Base-by-base conservation (phyloP, 2,113 vertebrate genomes). In the Syngnathus typhle region DNA sequence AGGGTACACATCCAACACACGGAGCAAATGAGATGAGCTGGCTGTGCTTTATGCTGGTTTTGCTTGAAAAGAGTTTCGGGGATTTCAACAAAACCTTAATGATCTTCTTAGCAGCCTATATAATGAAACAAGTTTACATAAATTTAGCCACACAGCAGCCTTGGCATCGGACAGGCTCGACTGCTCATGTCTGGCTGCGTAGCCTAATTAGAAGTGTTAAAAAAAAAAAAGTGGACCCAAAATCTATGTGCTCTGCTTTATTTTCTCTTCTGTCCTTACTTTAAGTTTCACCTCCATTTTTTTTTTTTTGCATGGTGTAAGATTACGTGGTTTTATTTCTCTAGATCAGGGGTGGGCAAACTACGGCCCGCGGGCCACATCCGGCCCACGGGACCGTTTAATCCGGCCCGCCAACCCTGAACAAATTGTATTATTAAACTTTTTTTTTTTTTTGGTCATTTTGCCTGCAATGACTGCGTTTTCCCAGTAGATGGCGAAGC, bases 81-180 rank as follows among this genome's bases (percentile, higher is more conserved):
- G 76, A 32, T 32, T 77, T 78, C 79, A 88, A 77, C 75, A 79
- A 75, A 75, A 81, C 73, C 80, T 82, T 91, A 91, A 91, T 89
- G 84, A 90, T 87, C 78, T 84, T 84, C 88, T 88, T 86, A 83
- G 79, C 83, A 86, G 89, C 84, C 85, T 88, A 88, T 88, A 91
- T 88, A 89, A 91, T 89, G 72, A 82, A 89, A 89, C 89, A 87
- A 79, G 89, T 88, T 90, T 91, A 91, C 88, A 88, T 90, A 89
- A 90, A 91, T 90, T 88, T 90, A 87, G 81, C 85, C 86, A 74
- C 87, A 87, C 80, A 79, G 79, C 81, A 83, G 82, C 80, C 80
- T 77, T 79, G 75, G 80, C 79, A 87, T 82, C 72, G 71, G 87
- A 87, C 85, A 89, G 82, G 72, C 83, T 52, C 55, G 71, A 81